Evolutionary conservation across 2,888 invertebrate genomes (phyloP), one percentile per base, ranked within the genome.

Genomic region (Escarpia spicata): DNA sequence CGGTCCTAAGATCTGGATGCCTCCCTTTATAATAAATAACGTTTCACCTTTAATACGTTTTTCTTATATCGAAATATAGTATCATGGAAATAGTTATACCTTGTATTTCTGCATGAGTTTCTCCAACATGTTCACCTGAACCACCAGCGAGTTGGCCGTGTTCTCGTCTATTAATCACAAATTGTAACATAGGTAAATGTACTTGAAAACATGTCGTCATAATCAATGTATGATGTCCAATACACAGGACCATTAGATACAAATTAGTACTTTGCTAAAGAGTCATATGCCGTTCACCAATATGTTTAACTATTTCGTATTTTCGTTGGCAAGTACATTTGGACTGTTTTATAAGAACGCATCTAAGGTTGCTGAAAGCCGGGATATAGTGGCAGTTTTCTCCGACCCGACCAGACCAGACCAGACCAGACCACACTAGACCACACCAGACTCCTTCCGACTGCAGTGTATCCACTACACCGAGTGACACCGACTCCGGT

Each of bases 41-140:
- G 10, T 31, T 91, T 26, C 26, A 44, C 37, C 43, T 91, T 15
- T 91, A n/a, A 91, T 6, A 2, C 1, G 26, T 15, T 37, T 91
- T 15, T 15, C n/a, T 31, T 37, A 10, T 60, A 52, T 91, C 31
- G 44, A 75, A 19, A 26, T 6, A 75, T 6, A 75, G 2, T 75
- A 19, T 3, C 9, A 26, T 26, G 26, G 45, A 91, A 37, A 9
- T 92, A 58, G 58, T 2, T 91, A 75, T 94, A 96, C 96, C 95
- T 95, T 95, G 94, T 96, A 96, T 93, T 95, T 95, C 91, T 94
- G 94, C 52, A 96, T 94, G 2, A 96, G 94, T 90, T 95, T 94
- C 92, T 96, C 95, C 58, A 96, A 93, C 31, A 94, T 94, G 91
- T 94, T 95, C n/a, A 96, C 94, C 93, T 96, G 96, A 2, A 96